Evolutionary conservation across 2,113 vertebrate genomes (phyloP), one percentile per base, ranked within the genome.

Genomic region (Pachypanchax playfairii): DNA sequence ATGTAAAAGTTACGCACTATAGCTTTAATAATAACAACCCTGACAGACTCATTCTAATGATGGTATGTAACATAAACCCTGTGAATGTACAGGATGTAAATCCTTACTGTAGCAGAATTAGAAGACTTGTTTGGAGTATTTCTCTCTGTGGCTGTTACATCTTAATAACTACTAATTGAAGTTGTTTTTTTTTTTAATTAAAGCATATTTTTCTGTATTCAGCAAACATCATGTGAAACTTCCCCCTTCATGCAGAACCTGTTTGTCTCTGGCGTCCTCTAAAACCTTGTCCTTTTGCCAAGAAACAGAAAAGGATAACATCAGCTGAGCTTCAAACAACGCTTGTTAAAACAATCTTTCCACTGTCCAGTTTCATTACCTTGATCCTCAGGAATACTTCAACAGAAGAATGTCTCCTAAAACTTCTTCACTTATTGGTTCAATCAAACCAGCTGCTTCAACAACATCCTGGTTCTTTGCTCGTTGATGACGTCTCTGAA

Each of bases 291-390:
- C 36, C 41, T 20, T 17, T 2, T 26, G 61, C 66, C 67, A 73
- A 52, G 55, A 71, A 55, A 58, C 58, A 64, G 55, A 55, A 50
- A 62, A 68, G 61, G 53, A 78, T 63, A 88, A 84, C 76, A 75
- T 61, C 70, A 62, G 61, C 56, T 1, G 65, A 17, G 60, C 84
- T 87, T 85, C 73, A 87, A 84, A 85, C 77, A 15, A 51, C 77
- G 49, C 74, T 70, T 86, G 73, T 89, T 82, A 70, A 90, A 90
- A 90, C 85, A 87, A 29, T 25, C 73, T 61, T 58, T 78, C 68
- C 75, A 63, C 75, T 69, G 77, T 85, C 82, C 70, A 59, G 38
- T 82, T 79, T 54, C 65, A 41, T 52, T 54, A 49, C 70, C 83
- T 77, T 85, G 83, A 89, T 87, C 80, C 71, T 65, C 33, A 12